These are phyloP conservation scores for Trichopria drosophilae DNA, from an alignment of 2,888 invertebrate genomes.

Conservation along the genomic window DNA sequence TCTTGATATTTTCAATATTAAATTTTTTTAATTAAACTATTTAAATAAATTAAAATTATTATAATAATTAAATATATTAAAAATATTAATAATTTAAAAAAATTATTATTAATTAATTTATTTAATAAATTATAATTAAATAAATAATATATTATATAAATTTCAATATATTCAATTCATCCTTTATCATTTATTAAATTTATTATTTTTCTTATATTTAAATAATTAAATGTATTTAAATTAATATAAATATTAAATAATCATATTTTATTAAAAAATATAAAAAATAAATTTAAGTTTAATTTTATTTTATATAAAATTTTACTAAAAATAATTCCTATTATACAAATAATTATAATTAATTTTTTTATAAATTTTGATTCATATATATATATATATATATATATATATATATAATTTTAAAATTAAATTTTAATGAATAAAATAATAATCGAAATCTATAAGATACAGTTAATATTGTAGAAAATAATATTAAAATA, in stretches of 20 bases:
- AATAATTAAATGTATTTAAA: constrained; percentile 29
- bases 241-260: constrained; percentile 7
- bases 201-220: constrained; percentile 26
- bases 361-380: constrained; percentile 31
- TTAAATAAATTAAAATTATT: too few relatives aligned
- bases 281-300: constrained; percentile 23
- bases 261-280: constrained; percentile 8
- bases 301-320: constrained; percentile 30
- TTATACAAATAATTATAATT: constrained; percentile 36
- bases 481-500: constrained; percentile 28
- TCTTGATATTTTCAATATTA: constrained; percentile 22
- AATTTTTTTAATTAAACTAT: constrained; percentile 41
- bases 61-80: too few relatives aligned
- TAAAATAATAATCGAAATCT: constrained; percentile 42
- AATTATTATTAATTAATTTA: too few relatives aligned
- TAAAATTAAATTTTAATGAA: constrained; percentile 24
- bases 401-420: constrained; percentile 21
- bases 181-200: neutral
- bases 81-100: constrained; percentile 8
- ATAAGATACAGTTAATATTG: constrained; percentile 42
- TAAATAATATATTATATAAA: constrained; percentile 46
- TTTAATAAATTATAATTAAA: too few relatives aligned
- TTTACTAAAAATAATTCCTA: constrained; percentile 30
- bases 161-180: constrained; percentile 15
- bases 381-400: constrained; percentile 27